Base-by-base conservation (phyloP, 2,113 vertebrate species). In the Pongo abelii region DNA sequence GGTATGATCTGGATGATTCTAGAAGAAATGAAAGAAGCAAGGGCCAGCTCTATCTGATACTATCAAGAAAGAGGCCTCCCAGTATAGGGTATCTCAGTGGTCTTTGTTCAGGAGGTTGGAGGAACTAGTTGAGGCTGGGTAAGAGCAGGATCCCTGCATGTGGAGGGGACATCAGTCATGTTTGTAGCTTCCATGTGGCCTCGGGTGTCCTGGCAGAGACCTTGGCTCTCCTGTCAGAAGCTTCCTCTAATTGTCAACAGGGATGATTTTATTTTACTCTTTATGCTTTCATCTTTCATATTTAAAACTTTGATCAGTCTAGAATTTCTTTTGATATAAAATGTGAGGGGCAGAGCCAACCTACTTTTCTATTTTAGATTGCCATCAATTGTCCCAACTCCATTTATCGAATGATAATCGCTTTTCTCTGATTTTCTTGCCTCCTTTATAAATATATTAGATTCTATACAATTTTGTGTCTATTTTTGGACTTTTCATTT, bases 141-240 rank as follows among this genome's bases (percentile, higher is more conserved):
- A 52, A n/a, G 13, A 48, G 77, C 1, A 2, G 23, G 57, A 13
- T n/a, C 52, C 43, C 0, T 10, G 1, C n/a, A 18, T 2, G 5
- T 2, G n/a, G 23, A 20, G 46, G 50, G 89, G 22, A 8, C 10
- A 0, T 6, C 32, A 2, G 27, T 17, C 38, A 12, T 6, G 0
- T 43, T 18, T 4, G 48, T 3, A 4, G 32, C 38, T n/a, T 7
- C 46, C 5, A 0, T 0, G 3, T 3, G 11, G 32, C 11, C 89
- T 30, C 8, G 0, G 0, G 5, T 11, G 52, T 46, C 59, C 38
- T 20, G 69, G 38, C 0, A 6, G 48, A 10, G 32, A 0, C 46
- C 69, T 27, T 8, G 46, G 13, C 35, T 5, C 3, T 46, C 61
- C 79, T 1, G 1, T 1, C 5, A 50, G 55, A 18, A 5, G 6